A percentile compares a stretch with the other conserved stretches of the same genome.
These are phyloP conservation scores for Thymelicus lineola DNA, from an alignment of 2,888 invertebrate genomes.

Conservation along the genomic window DNA sequence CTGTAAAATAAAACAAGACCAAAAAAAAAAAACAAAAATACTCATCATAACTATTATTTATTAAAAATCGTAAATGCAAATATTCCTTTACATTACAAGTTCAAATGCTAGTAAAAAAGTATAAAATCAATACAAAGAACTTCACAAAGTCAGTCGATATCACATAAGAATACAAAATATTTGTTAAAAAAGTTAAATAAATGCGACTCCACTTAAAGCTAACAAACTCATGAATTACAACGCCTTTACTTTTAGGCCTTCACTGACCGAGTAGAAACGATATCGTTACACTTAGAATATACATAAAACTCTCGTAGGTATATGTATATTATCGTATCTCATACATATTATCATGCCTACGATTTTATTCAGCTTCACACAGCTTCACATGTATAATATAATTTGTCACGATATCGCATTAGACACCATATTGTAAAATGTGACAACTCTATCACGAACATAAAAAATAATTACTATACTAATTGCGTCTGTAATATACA, in stretches of 20 bases:
- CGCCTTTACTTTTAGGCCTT: background rate
- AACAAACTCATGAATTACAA: slow-evolving; percentile 4
- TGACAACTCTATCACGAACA: too few species aligned
- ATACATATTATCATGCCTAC: too few species aligned
- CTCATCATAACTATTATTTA: slow-evolving; percentile 48
- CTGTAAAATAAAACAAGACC: background rate
- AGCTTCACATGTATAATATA: too few species aligned
- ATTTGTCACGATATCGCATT: too few species aligned
- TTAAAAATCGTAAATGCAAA: slow-evolving; percentile 56
- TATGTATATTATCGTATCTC: too few species aligned
- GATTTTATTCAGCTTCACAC: too few species aligned
- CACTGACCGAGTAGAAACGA: background rate
- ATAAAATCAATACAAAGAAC: slow-evolving; percentile 45
- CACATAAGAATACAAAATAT: slow-evolving; percentile 45
- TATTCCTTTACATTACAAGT: slow-evolving; percentile 43
- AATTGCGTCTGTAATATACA: too few species aligned
- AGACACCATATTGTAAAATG: too few species aligned
- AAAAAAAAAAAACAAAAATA: slow-evolving; percentile 29
- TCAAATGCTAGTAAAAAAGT: slow-evolving; percentile 45
- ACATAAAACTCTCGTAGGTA: too few species aligned
- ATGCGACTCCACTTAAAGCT: slow-evolving; percentile 15
- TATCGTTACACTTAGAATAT: background rate
- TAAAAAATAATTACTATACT: too few species aligned
- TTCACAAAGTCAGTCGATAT: slow-evolving; percentile 54
- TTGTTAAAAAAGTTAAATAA: slow-evolving; percentile 1